Base-by-base conservation (phyloP, 2,888 invertebrate genomes). In the Polydrusus cervinus region DNA sequence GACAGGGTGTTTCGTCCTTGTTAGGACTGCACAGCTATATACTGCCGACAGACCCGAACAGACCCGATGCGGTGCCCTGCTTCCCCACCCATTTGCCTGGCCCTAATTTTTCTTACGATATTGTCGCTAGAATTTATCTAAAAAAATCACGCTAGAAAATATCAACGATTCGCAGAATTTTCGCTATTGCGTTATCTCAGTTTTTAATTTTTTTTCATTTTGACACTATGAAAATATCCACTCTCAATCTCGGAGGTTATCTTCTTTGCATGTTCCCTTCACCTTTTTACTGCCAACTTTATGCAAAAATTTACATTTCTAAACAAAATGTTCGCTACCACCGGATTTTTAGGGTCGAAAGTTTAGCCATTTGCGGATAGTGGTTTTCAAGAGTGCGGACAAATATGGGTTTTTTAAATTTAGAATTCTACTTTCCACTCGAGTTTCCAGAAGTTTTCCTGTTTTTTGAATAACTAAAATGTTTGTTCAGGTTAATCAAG, bases 261-360 rank as follows among this genome's bases (percentile, higher is more conserved):
- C 64, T 69, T 40, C 43, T 62, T 62, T 45, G 14, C 62, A 45
- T 45, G n/a, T 45, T 45, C 34, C 51, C 18, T 67, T 38, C 43
- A 34, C 53, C 55, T 30, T 45, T 68, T 69, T 16, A 70, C 51
- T 20, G 20, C 18, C 10, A n/a, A 62, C 16, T 69, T 57, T 55
- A 53, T 64, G 69, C 55, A 65, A 69, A 64, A 69, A 74, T 74
- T 69, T 55, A 38, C 70, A 71, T 40, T 62, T 64, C 43, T 30
- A 57, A 66, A 60, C 66, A 66, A 72, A 66, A 64, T 60, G 49
- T 34, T 14, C 60, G 45, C 66, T 18, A 40, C 16, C 34, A 20
- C 40, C 18, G 66, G 61, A 62, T 62, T 66, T 72, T 66, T 60
- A 57, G 51, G 61, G 66, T 60, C 60, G 18, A 67, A 66, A 66